Conservation (phyloP, 2,888 invertebrate genomes). For the Phaonia tiefii region DNA sequence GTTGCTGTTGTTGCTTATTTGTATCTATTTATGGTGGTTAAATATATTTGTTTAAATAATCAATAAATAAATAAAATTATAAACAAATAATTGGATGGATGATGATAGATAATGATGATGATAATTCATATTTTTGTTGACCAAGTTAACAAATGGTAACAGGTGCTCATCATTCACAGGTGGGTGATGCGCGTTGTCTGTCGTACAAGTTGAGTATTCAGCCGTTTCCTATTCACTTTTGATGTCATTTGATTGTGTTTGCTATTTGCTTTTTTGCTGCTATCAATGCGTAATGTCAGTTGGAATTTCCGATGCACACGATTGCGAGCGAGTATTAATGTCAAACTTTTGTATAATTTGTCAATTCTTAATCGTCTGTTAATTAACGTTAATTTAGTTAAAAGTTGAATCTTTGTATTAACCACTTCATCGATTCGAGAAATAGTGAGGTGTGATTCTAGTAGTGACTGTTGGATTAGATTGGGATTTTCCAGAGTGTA, state of each 20-base stretch:
- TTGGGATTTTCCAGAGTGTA: constrained; percentile 20
- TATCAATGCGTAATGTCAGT: constrained; percentile 54
- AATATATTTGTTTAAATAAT: constrained; percentile 7
- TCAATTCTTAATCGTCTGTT: constrained; percentile 48
- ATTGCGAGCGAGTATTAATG: neutral
- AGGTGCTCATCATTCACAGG: constrained; percentile 50
- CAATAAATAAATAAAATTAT: neutral
- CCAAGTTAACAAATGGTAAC: constrained; percentile 57
- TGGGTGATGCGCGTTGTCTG: neutral
- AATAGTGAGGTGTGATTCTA: too few relatives aligned
- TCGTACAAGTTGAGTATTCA: neutral
- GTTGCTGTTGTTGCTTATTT: neutral
- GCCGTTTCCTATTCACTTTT: too few relatives aligned
- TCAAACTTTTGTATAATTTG: constrained; percentile 21
- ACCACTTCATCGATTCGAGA: too few relatives aligned
- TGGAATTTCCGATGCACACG: constrained; percentile 62
- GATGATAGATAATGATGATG: neutral
- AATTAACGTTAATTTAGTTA: constrained; percentile 46
- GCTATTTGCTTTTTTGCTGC: constrained; percentile 29
- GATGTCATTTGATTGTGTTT: too few relatives aligned
- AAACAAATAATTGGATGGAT: constrained; percentile 4
- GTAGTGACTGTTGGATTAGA: neutral
- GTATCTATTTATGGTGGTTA: neutral
- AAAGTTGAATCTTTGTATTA: too few relatives aligned
- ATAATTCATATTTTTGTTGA: constrained; percentile 59